Conservation (phyloP, 1,140 invertebrate species). For the Lepidostoma basale region DNA sequence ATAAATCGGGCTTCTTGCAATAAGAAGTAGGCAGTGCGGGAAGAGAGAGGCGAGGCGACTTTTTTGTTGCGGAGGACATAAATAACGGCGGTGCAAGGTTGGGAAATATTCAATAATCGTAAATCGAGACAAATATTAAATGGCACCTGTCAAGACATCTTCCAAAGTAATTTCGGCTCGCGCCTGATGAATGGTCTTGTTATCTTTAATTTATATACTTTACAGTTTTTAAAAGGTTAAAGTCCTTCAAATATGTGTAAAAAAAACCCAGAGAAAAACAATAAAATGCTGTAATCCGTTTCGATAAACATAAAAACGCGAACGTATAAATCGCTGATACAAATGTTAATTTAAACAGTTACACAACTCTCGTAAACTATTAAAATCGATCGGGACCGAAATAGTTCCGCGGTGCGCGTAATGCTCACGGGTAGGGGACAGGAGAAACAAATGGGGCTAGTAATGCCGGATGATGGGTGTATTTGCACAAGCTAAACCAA, state of each 20-base stretch:
- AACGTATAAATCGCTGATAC: too few species aligned
- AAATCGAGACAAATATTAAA: neutral
- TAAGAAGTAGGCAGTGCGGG: neutral
- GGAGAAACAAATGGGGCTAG: neutral
- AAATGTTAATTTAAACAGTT: too few species aligned
- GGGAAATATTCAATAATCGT: neutral
- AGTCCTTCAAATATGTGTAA: neutral
- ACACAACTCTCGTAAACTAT: neutral
- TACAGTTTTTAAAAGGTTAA: neutral
- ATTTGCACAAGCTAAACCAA: constrained; percentile 15
- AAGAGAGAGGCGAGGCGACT: neutral
- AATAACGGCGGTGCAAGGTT: neutral
- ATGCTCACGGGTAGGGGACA: neutral
- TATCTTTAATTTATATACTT: neutral
- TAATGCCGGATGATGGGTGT: constrained; percentile 11
- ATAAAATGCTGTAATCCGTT: neutral
- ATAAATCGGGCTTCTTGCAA: neutral
- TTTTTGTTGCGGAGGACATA: neutral
- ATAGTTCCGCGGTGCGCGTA: neutral
- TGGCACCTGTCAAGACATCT: neutral
- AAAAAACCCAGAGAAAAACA: neutral
- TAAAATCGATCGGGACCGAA: neutral
- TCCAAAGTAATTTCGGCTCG: neutral
- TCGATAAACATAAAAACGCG: neutral
- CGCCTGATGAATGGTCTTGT: constrained; percentile 1